These are phyloP conservation scores for Thomomys bottae DNA, from an alignment of 2,113 vertebrate genomes.

Conservation along the genomic window DNA sequence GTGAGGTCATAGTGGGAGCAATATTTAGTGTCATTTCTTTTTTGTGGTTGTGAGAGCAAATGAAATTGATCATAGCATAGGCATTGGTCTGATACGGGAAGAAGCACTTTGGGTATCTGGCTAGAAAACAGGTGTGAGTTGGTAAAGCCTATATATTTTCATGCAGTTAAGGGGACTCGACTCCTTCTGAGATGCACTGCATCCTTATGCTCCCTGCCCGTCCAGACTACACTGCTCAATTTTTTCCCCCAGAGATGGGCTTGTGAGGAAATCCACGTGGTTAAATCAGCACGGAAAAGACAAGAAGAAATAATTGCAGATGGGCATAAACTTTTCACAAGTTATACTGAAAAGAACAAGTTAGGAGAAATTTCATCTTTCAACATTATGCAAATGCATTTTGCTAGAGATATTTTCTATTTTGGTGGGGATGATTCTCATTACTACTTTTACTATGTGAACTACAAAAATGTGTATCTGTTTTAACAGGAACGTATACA, in stretches of 20 bases:
- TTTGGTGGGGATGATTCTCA: constrained; percentile 52
- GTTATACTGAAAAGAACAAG: background rate
- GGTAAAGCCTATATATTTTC: background rate
- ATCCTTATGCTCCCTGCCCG: fast-evolving
- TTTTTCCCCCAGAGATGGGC: background rate
- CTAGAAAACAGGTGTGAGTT: background rate
- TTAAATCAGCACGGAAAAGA: background rate
- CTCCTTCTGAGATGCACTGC: fast-evolving
- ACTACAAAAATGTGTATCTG: constrained; percentile 60
- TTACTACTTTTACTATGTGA: constrained; percentile 67
- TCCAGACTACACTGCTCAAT: fast-evolving
- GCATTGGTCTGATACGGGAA: background rate
- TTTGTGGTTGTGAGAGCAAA: constrained; percentile 9
- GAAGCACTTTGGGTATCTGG: background rate
- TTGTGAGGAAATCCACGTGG: background rate
- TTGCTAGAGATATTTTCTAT: constrained; percentile 63
- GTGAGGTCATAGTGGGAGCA: background rate
- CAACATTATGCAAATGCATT: constrained; percentile 50
- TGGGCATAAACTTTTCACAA: constrained; percentile 16
- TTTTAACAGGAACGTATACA: constrained; percentile 61
- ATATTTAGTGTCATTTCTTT: background rate
- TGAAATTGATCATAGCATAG: background rate
- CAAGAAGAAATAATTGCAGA: background rate
- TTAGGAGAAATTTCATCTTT: constrained; percentile 21
- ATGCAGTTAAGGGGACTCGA: fast-evolving